These are phyloP conservation scores for Caenorhabditis uteleia DNA, from an alignment of 2,888 invertebrate genomes.

Conservation along the genomic window DNA sequence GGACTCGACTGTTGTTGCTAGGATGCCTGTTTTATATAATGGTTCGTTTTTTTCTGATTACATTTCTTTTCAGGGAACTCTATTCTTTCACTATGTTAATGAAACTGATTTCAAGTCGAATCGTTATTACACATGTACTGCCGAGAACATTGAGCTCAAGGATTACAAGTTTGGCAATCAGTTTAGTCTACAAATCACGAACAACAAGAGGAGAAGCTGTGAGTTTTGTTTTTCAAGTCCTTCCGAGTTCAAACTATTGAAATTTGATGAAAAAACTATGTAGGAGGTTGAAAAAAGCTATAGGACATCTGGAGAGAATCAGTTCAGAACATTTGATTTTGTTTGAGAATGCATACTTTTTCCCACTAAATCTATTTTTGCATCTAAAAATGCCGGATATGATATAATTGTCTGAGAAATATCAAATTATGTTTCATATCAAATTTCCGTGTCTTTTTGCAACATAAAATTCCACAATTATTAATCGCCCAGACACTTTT, in stretches of 20 bases:
- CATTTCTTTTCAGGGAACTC: conserved; percentile 64
- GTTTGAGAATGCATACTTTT: no score
- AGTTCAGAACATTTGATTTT: background rate
- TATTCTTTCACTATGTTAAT: conserved; percentile 69
- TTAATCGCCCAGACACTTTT: no score
- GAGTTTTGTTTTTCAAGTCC: conserved; percentile 25
- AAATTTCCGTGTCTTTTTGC: no score
- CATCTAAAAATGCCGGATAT: no score
- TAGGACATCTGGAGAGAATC: conserved; percentile 12
- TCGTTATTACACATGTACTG: conserved; percentile 68
- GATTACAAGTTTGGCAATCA: conserved; percentile 70
- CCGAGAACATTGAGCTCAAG: conserved; percentile 69
- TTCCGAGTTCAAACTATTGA: no score
- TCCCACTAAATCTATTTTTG: no score
- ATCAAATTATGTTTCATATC: no score
- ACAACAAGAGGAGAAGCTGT: conserved; percentile 52
- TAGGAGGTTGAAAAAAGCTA: conserved; percentile 2
- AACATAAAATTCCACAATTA: no score
- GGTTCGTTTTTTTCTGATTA: conserved; percentile 35
- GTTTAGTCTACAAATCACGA: conserved; percentile 59
- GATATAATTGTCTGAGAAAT: no score
- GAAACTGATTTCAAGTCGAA: conserved; percentile 67
- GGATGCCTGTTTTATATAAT: conserved; percentile 23
- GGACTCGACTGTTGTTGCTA: no score
- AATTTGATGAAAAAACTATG: conserved; percentile 1